Evolutionary conservation across 2,797 vertebrate genomes (phyloP).

Genomic region (Sandelia bainsii): DNA sequence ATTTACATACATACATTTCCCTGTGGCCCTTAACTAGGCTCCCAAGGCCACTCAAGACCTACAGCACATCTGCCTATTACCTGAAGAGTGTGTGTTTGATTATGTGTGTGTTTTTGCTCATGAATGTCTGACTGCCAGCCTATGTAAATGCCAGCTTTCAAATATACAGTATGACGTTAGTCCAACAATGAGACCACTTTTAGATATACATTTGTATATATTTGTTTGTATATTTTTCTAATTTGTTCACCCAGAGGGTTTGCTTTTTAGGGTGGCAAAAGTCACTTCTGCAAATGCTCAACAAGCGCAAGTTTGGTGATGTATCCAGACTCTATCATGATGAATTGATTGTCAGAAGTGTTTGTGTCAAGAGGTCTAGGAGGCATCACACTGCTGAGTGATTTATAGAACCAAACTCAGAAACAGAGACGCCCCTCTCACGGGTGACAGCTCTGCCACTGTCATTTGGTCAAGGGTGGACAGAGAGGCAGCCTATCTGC

Average conservation of each 20-base stretch:
- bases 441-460: constrained; percentile 49
- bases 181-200: constrained; percentile 8
- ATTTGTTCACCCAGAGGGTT: neutral
- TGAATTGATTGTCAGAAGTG: constrained; percentile 72
- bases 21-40: constrained; percentile 46
- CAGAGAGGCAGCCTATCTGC: constrained; percentile 26
- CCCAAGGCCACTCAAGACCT: constrained; percentile 33
- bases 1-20: constrained; percentile 62
- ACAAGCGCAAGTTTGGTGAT: constrained; percentile 24
- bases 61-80: constrained; percentile 28
- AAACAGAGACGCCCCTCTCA: constrained; percentile 58
- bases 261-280: neutral
- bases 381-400: constrained; percentile 47
- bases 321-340: constrained; percentile 36
- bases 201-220: neutral
- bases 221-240: neutral
- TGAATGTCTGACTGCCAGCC: constrained; percentile 1
- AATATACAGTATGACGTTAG: neutral
- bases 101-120: constrained; percentile 17
- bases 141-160: neutral
- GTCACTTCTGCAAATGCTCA: constrained; percentile 31
- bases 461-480: constrained; percentile 59
- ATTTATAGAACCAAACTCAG: constrained; percentile 64
- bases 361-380: constrained; percentile 52
- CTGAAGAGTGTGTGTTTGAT: constrained; percentile 3